Evolutionary conservation across 2,888 invertebrate genomes (phyloP), one percentile per base, ranked within the genome.

Genomic region (Yponomeuta plumbellus): DNA sequence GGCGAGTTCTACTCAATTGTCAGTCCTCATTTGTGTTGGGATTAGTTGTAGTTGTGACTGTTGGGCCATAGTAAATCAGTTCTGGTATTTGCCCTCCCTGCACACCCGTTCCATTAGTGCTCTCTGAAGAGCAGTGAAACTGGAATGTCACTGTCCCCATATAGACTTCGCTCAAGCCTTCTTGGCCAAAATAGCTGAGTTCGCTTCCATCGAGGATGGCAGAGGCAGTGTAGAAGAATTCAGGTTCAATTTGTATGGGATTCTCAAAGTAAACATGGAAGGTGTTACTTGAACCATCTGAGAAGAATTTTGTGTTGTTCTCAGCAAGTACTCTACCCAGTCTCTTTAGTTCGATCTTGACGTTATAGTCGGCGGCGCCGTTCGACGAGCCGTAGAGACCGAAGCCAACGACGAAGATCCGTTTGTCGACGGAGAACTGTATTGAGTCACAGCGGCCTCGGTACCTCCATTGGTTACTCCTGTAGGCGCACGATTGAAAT

Each of bases 61-160:
- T 94, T 22, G 97, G 97, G 56, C 97, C 97, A 79, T 98, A 98
- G 84, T 98, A 98, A 77, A 98, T 97, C 69, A 98, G 92, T 91
- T 99, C 98, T 3, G 98, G 98, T 79, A 99, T 98, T 87, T 99
- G 98, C 59, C 98, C 98, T 63, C 98, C 98, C 87, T 98, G 98
- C 5, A 98, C 98, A 11, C 98, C 98, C 0, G 98, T 99, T 64
- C 98, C 98, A 78, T 99, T 99, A 67, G 98, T 99, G 88, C 98
- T 98, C 81, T 98, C 98, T 8, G 97, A 97, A 66, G 98, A 98
- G 86, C 98, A 98, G 86, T 98, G 98, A 88, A 98, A 99, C 89
- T 98, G 98, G 91, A 98, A 98, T 70, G 97, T 97, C 67, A 98
- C 98, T 79, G 96, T 96, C 5, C 97, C 97, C 83, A 97, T 96